phyloP scores from a whole-genome alignment of 2,888 invertebrate genomes.

The Lycaena phlaeas region DNA sequence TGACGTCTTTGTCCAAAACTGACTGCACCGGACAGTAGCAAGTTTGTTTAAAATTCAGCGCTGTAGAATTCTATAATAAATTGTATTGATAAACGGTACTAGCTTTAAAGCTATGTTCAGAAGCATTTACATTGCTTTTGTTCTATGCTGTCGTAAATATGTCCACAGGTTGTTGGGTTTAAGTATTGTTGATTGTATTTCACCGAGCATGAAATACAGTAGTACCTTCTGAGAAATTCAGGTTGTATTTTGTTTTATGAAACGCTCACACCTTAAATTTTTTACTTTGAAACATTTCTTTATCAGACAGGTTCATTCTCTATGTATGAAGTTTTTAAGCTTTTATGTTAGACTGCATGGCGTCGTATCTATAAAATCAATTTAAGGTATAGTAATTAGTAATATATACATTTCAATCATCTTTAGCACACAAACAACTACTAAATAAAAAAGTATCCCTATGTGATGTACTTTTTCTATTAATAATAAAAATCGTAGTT shows the following conservation, averaged over 20 bases:
- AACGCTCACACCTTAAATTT: not conserved
- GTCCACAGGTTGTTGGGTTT: constrained; percentile 56
- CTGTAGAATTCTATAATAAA: constrained; percentile 11
- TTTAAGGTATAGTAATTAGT: no score
- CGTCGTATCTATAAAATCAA: no score
- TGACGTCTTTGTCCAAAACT: constrained; percentile 45
- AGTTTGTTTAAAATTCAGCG: constrained; percentile 5
- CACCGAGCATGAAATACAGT: not conserved
- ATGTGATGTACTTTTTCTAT: no score
- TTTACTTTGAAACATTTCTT: no score
- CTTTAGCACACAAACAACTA: no score
- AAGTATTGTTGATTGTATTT: constrained; percentile 17
- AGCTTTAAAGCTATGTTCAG: constrained; percentile 18
- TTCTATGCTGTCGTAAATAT: constrained; percentile 58
- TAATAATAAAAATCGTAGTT: no score
- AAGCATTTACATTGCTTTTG: constrained; percentile 31
- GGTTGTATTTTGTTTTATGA: not conserved
- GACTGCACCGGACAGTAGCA: constrained; percentile 33
- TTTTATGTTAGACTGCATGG: no score
- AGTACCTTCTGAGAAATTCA: not conserved
- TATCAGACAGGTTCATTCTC: no score
- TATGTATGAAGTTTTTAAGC: no score
- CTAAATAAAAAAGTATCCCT: no score
- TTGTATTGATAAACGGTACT: constrained; percentile 8
- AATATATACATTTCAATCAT: no score